These are phyloP conservation scores for Carettochelys insculpta DNA, from an alignment of 2,113 vertebrate genomes.

Conservation along the genomic window DNA sequence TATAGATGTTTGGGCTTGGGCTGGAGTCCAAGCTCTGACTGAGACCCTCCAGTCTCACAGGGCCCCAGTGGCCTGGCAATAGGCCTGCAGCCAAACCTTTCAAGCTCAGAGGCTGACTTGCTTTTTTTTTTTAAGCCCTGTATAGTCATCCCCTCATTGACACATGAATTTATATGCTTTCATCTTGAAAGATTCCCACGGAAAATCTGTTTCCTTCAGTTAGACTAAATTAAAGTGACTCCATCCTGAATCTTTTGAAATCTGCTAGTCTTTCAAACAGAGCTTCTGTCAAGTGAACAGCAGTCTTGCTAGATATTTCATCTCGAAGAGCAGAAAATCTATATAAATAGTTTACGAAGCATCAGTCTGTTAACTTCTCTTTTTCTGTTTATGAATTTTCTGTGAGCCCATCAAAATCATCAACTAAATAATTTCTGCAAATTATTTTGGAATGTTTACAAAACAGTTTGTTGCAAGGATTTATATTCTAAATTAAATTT, in stretches of 20 bases:
- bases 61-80: neutral
- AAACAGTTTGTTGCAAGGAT: neutral
- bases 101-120: neutral
- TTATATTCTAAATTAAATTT: neutral
- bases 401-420: neutral
- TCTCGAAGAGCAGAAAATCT: neutral
- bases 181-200: neutral
- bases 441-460: neutral
- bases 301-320: neutral
- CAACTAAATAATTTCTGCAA: neutral
- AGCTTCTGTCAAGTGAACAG: neutral
- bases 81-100: neutral
- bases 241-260: neutral
- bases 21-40: too few relatives aligned
- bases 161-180: neutral
- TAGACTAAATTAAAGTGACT: neutral
- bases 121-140: neutral
- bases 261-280: neutral
- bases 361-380: neutral
- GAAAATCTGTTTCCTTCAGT: neutral
- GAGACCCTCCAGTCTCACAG: neutral
- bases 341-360: neutral
- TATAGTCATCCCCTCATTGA: neutral
- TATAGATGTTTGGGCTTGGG: too few relatives aligned
- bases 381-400: neutral